Percentiles rank a stretch among this genome's conserved stretches.
These are phyloP conservation scores for Tapera naevia DNA, from an alignment of 2,797 vertebrate species.

Conservation along the genomic window DNA sequence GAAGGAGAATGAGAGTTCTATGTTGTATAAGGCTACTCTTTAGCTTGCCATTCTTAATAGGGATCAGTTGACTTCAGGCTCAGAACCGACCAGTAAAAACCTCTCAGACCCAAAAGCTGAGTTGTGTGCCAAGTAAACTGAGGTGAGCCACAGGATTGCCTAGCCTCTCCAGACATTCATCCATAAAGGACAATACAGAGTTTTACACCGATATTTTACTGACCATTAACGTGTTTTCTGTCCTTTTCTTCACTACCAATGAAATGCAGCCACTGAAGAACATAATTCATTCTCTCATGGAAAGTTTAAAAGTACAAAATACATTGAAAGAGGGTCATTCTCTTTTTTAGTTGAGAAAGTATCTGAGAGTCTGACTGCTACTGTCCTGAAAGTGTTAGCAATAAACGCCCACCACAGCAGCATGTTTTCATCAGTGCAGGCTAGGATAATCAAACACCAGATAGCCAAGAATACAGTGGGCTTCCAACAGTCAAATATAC, in stretches of 20 bases:
- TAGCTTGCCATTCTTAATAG: not conserved
- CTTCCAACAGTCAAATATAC: not conserved
- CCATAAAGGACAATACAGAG: not conserved
- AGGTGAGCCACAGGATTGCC: not conserved
- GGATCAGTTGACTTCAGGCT: not conserved
- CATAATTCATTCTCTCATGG: not conserved
- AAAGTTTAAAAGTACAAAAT: not conserved
- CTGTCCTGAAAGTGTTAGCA: not conserved
- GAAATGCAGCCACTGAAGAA: not conserved
- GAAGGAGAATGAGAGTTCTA: not conserved
- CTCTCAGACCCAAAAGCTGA: not conserved
- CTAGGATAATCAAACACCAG: not conserved
- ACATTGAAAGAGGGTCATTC: not conserved
- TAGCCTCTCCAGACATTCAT: not conserved
- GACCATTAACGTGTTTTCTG: not conserved
- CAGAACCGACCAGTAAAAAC: not conserved
- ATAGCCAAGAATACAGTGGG: not conserved
- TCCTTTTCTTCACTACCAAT: not conserved
- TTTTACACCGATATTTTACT: not conserved
- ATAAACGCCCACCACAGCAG: not conserved
- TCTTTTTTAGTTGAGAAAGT: not conserved
- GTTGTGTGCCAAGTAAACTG: not conserved
- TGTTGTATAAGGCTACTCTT: not conserved
- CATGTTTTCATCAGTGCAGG: not conserved
- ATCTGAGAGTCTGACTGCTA: not conserved